These are phyloP conservation scores for Scomber colias DNA, from an alignment of 2,113 vertebrate genomes.

Conservation along the genomic window DNA sequence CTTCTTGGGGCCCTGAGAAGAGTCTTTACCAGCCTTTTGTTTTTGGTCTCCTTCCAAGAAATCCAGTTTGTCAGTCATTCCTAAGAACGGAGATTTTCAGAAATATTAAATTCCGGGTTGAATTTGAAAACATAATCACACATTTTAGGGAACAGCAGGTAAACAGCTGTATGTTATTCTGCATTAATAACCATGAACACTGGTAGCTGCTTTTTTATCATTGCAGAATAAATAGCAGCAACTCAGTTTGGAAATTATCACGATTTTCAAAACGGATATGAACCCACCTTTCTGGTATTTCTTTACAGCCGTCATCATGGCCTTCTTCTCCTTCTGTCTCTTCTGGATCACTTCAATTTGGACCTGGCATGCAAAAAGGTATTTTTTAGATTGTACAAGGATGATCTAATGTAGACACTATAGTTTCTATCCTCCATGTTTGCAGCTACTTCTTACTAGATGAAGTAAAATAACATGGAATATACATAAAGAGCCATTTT, in stretches of 20 bases:
- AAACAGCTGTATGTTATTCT: not conserved
- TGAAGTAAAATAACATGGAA: not conserved
- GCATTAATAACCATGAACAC: no score
- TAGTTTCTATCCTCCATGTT: not conserved
- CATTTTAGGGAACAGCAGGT: no score
- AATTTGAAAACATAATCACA: not conserved
- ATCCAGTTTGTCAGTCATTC: constrained; percentile 97
- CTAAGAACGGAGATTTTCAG: constrained; percentile 71
- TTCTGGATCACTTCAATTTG: constrained; percentile 96
- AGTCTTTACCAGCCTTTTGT: constrained; percentile 81
- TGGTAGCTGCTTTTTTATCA: no score
- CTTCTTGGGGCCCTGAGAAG: constrained; percentile 66
- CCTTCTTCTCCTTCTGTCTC: constrained; percentile 95
- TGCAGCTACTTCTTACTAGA: not conserved
- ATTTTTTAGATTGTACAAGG: not conserved
- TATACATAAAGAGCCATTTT: not conserved
- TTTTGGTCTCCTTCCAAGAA: constrained; percentile 94
- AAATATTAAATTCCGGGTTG: not conserved
- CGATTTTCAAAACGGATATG: not conserved
- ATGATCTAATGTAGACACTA: not conserved
- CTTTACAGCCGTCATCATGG: constrained; percentile 95
- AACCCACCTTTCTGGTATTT: constrained; percentile 96
- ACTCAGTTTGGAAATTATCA: not conserved
- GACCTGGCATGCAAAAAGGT: constrained; percentile 82
- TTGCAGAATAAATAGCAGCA: no score